These are phyloP conservation scores for Cephus runcator DNA, from an alignment of 2,888 invertebrate species.

Conservation along the genomic window DNA sequence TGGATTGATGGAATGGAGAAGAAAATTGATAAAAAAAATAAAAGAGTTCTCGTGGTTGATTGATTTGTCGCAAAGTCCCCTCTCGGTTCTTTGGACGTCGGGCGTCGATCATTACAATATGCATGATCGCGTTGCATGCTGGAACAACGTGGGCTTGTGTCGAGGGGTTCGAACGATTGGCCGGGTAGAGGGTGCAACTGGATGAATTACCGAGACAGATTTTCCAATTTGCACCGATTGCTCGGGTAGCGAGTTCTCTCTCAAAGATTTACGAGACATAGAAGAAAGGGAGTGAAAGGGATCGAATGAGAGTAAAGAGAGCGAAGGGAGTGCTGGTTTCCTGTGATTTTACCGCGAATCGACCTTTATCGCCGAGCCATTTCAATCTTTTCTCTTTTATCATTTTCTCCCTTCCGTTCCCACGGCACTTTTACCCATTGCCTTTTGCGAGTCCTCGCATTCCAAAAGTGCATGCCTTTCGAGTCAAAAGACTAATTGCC, in stretches of 20 bases:
- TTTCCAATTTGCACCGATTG: slow-evolving; percentile 45
- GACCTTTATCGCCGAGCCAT: neutral
- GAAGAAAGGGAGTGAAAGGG: neutral
- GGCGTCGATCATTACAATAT: slow-evolving; percentile 54
- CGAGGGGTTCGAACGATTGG: neutral
- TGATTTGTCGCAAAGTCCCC: slow-evolving; percentile 45
- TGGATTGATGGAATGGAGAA: slow-evolving; percentile 4
- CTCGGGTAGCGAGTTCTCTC: neutral
- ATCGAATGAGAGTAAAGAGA: neutral
- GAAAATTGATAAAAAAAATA: slow-evolving; percentile 28
- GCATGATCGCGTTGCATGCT: slow-evolving; percentile 29
- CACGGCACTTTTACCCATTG: neutral
- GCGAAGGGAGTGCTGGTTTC: neutral
- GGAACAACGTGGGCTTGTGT: neutral
- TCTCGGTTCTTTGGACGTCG: slow-evolving; percentile 22
- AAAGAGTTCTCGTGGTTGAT: slow-evolving; percentile 29
- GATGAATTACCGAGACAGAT: slow-evolving; percentile 40
- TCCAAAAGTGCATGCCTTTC: neutral
- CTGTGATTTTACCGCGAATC: neutral
- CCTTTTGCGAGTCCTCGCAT: neutral
- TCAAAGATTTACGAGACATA: slow-evolving; percentile 1
- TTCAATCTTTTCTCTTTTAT: neutral
- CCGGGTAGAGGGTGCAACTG: slow-evolving; percentile 3
- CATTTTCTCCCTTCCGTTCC: neutral
- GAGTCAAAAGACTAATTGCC: neutral